These are phyloP conservation scores for Diorhabda carinulata DNA, from an alignment of 1,140 invertebrate genomes.

Conservation along the genomic window DNA sequence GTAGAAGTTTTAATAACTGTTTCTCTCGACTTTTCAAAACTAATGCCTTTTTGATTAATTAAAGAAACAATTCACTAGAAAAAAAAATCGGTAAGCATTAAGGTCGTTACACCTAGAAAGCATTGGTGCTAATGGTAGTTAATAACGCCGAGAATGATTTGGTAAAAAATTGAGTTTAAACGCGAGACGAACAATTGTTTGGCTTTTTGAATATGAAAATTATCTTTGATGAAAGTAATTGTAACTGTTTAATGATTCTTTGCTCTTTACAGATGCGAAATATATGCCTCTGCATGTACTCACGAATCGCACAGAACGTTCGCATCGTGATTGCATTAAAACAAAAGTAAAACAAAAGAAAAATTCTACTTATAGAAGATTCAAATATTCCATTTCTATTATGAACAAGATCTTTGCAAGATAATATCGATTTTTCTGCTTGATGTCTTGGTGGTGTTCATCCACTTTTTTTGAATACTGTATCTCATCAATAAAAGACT, in stretches of 20 bases:
- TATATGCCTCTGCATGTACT: no score
- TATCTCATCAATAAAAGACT: no score
- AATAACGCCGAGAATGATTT: neutral
- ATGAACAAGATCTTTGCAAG: no score
- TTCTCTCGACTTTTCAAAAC: neutral
- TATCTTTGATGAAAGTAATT: neutral
- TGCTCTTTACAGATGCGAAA: no score
- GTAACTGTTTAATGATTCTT: neutral
- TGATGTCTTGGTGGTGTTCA: no score
- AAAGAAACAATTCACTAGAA: neutral
- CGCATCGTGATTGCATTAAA: no score
- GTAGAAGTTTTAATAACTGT: neutral
- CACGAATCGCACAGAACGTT: no score
- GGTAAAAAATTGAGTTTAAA: neutral
- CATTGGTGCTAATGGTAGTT: neutral
- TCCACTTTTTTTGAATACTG: no score
- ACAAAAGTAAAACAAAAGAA: no score
- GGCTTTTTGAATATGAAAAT: neutral
- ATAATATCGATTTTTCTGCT: no score
- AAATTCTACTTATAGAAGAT: no score
- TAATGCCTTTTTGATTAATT: constrained; percentile 3
- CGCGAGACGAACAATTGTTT: neutral
- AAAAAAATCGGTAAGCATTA: neutral
- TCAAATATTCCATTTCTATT: no score
- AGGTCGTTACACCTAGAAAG: constrained; percentile 1